phyloP scores from a whole-genome alignment of 2,888 invertebrate species.

The Minunthozetes semirufus region DNA sequence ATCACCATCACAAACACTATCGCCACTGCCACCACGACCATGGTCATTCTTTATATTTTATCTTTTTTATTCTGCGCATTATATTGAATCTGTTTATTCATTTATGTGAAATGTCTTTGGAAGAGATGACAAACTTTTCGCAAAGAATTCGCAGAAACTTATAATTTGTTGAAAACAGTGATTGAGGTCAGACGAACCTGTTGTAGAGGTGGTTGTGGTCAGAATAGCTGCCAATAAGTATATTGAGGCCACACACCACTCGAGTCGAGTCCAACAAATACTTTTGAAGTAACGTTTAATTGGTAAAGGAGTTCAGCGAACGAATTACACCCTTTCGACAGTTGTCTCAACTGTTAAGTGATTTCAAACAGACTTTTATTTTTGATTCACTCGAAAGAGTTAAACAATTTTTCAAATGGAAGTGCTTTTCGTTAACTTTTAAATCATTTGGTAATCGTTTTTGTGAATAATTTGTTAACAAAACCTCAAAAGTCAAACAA shows the following conservation, averaged over 20 bases:
- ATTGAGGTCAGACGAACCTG: constrained; percentile 19
- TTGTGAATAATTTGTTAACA: no score
- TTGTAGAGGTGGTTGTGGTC: constrained; percentile 21
- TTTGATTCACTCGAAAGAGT: not conserved
- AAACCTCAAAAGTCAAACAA: no score
- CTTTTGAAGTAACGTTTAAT: constrained; percentile 1
- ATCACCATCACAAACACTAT: no score
- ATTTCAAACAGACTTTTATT: not conserved
- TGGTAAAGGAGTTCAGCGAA: constrained; percentile 16
- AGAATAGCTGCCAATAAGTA: constrained; percentile 24
- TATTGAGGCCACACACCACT: constrained; percentile 24
- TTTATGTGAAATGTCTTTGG: no score
- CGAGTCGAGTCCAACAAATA: constrained; percentile 21
- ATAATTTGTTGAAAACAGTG: constrained; percentile 7
- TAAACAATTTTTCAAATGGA: no score
- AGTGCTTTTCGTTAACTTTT: no score
- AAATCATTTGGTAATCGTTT: no score
- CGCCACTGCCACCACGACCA: no score
- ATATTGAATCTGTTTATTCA: no score
- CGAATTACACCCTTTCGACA: not conserved
- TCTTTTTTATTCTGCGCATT: no score
- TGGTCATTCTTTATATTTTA: no score
- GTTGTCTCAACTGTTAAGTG: not conserved
- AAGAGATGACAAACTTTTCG: not conserved
- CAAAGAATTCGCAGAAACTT: not conserved